Conservation (phyloP, 2,113 vertebrate species). For the Oryzias curvinotus region DNA sequence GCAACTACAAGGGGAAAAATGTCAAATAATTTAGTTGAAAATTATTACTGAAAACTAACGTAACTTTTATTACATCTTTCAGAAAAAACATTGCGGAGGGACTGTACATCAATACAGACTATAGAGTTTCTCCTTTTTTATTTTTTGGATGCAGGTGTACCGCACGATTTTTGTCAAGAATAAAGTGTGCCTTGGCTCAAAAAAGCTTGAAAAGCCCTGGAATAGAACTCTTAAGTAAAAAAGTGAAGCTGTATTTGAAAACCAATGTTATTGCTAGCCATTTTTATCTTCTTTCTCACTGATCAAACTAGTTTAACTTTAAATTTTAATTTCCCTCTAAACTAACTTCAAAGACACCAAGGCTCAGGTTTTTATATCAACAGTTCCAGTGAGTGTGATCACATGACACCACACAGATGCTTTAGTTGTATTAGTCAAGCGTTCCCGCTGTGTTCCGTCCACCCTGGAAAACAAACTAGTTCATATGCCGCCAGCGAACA, state of each 20-base stretch:
- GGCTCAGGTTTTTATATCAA: slow-evolving; percentile 48
- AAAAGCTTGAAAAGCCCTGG: no score
- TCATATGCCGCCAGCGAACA: slow-evolving; percentile 44
- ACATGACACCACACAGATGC: slow-evolving; percentile 69
- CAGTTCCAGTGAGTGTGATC: slow-evolving; percentile 61
- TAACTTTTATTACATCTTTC: no score
- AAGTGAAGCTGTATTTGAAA: slow-evolving; percentile 31
- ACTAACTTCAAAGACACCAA: slow-evolving; percentile 46
- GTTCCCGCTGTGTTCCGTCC: slow-evolving; percentile 44
- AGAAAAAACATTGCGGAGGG: no score
- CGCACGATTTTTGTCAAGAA: no score
- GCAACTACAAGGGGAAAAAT: no score
- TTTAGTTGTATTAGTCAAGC: slow-evolving; percentile 58
- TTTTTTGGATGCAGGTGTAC: no score
- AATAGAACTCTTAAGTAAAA: not conserved
- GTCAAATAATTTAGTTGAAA: no score
- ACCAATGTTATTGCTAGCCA: slow-evolving; percentile 30
- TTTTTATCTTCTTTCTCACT: slow-evolving; percentile 50
- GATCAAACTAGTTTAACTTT: slow-evolving; percentile 72
- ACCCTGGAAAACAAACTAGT: slow-evolving; percentile 21
- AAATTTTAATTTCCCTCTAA: slow-evolving; percentile 58
- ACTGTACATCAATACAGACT: no score
- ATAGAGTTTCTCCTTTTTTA: no score
- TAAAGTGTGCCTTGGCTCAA: no score
- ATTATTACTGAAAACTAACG: no score